These are phyloP conservation scores for Chaenogobius annularis DNA, from an alignment of 2,113 vertebrate genomes.

Conservation along the genomic window DNA sequence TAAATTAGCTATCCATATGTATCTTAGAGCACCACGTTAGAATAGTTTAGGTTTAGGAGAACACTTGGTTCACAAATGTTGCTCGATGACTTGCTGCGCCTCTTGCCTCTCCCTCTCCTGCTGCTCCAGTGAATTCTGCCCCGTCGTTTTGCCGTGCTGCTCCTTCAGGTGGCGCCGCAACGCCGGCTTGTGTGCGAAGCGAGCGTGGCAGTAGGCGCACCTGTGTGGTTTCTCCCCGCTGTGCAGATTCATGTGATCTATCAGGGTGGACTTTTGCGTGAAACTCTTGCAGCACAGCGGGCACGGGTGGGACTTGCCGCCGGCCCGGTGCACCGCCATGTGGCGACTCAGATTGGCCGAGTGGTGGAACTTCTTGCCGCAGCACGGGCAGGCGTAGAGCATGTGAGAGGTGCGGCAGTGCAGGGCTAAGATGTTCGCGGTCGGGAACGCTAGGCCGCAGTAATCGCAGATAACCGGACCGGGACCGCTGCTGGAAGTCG, in stretches of 20 bases:
- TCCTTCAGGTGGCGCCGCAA: slow-evolving; percentile 91
- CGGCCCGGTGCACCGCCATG: slow-evolving; percentile 88
- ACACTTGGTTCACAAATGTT: slow-evolving; percentile 38
- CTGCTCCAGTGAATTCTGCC: slow-evolving; percentile 86
- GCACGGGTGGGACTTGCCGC: slow-evolving; percentile 85
- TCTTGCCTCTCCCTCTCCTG: slow-evolving; percentile 64
- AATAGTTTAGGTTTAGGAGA: neutral
- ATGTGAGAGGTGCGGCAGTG: slow-evolving; percentile 87
- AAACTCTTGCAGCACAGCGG: slow-evolving; percentile 91
- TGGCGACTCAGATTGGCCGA: slow-evolving; percentile 89
- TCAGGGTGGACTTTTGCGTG: slow-evolving; percentile 91
- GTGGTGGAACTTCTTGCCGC: slow-evolving; percentile 94
- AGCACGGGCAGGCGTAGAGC: slow-evolving; percentile 90
- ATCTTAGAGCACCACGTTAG: neutral
- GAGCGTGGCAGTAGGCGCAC: slow-evolving; percentile 89
- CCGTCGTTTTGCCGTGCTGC: slow-evolving; percentile 91
- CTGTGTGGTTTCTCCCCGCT: slow-evolving; percentile 88
- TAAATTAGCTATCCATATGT: neutral
- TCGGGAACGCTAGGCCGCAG: slow-evolving; percentile 86
- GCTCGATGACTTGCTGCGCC: slow-evolving; percentile 30
- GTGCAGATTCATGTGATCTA: slow-evolving; percentile 95
- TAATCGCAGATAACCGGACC: slow-evolving; percentile 82
- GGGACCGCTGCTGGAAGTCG: slow-evolving; percentile 72
- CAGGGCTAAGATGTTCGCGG: slow-evolving; percentile 83
- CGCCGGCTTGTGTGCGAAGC: slow-evolving; percentile 93